phyloP scores from a whole-genome alignment of 1,140 invertebrate species.

The Zaprionus camerounensis region DNA sequence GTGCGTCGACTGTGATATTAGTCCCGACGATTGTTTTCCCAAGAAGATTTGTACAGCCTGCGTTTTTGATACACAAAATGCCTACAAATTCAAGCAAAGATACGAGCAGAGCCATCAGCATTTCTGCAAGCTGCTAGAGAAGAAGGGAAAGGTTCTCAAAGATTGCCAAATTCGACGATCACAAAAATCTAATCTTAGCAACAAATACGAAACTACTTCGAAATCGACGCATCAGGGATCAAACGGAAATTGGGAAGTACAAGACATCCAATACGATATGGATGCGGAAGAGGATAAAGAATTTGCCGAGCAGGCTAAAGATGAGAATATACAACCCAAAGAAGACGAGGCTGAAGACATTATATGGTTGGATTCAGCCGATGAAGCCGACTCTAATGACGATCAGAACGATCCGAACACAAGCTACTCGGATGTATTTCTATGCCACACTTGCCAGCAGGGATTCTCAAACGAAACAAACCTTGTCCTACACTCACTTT shows the following conservation, averaged over 20 bases:
- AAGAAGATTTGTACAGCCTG: constrained; percentile 3
- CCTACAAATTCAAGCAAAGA: constrained; percentile 5
- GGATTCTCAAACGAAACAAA: constrained; percentile 86
- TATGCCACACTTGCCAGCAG: not conserved
- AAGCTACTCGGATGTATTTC: not conserved
- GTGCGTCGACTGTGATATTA: constrained; percentile 78
- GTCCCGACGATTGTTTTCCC: not conserved
- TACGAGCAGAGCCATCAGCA: constrained; percentile 13
- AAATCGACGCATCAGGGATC: not conserved
- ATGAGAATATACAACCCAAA: not conserved
- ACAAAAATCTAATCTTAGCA: not conserved
- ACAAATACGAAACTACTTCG: not conserved
- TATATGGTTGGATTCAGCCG: not conserved
- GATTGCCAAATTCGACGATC: not conserved
- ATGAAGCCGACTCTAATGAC: not conserved
- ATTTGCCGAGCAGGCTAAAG: not conserved
- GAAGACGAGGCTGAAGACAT: not conserved
- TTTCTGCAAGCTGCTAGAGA: constrained; percentile 11
- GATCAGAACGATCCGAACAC: not conserved
- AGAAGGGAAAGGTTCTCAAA: not conserved
- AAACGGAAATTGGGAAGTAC: not conserved
- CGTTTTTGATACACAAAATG: not conserved
- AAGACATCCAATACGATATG: not conserved
- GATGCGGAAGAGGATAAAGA: not conserved
- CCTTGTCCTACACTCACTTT: not conserved